Evolutionary conservation across 2,113 vertebrate genomes (phyloP), one percentile per base, ranked within the genome.

Genomic region (Epinephelus lanceolatus): DNA sequence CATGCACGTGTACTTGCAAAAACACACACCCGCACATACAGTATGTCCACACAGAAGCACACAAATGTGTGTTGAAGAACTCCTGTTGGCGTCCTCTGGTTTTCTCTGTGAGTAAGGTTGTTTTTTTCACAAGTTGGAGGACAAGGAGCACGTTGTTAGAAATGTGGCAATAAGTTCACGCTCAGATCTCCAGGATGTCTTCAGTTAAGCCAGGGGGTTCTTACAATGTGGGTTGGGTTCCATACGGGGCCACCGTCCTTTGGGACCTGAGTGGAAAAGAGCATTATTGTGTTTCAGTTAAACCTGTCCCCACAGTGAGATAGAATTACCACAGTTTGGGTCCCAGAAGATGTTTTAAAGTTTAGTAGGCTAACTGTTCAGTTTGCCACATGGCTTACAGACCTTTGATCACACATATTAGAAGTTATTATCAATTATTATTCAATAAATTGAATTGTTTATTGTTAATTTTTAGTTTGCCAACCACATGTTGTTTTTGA

Each of bases 61-160:
- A 67, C 23, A 47, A 19, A 53, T 4, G 2, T 3, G 57, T 42
- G 45, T n/a, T 75, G 40, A 80, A 59, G 67, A 47, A 33, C 68
- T 37, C 14, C 61, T 21, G 60, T 81, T 89, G 88, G 73, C 82
- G 82, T 88, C 66, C 55, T 27, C 62, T 23, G 12, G 62, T 55
- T 71, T 55, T 83, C 63, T 68, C 67, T 81, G 62, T 27, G 11
- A 49, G 53, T 12, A 30, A 60, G 67, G 25, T 9, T 49, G 47
- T 77, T 81, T 86, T 45, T 85, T 76, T 71, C 59, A 21, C 6
- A 10, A 17, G 74, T 3, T 0, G 23, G 61, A 12, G 49, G 23
- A 89, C 87, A 91, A 81, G 70, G 74, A 80, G 71, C 40, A 45
- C 57, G 72, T 87, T 89, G 89, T 86, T 62, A 37, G 13, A 49